Evolutionary conservation across 2,113 vertebrate genomes (phyloP).

Genomic region (Dromaius novaehollandiae): DNA sequence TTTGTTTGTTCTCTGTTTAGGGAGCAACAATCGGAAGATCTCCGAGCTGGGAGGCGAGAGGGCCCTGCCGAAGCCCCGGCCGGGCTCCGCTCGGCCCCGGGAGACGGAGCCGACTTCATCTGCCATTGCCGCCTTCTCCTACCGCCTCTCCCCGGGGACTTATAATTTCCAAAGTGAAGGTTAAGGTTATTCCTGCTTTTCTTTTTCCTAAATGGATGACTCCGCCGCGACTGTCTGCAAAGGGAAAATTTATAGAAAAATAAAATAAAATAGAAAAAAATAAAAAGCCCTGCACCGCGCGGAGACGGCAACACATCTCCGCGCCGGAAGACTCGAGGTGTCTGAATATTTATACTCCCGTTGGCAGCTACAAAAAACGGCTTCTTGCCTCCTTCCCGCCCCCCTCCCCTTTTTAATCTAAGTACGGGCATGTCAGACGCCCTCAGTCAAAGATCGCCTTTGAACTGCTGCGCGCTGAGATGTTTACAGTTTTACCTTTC

Average conservation of each 20-base stretch:
- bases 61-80: not conserved
- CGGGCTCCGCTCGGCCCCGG: not conserved
- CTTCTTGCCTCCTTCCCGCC: constrained; percentile 31
- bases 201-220: constrained; percentile 50
- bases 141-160: constrained; percentile 33
- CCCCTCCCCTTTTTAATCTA: constrained; percentile 47
- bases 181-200: constrained; percentile 48
- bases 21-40: constrained; percentile 13
- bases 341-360: constrained; percentile 54
- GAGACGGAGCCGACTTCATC: constrained; percentile 57
- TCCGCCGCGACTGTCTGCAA: not conserved
- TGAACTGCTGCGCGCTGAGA: constrained; percentile 64
- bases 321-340: constrained; percentile 46
- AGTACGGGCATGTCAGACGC: constrained; percentile 46
- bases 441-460: constrained; percentile 71
- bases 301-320: constrained; percentile 14
- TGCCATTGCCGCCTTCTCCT: constrained; percentile 37
- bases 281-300: not conserved
- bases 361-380: constrained; percentile 51
- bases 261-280: not conserved
- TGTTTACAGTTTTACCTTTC: constrained; percentile 73
- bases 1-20: not conserved
- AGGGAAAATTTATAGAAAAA: constrained; percentile 28
- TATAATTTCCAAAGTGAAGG: constrained; percentile 55
- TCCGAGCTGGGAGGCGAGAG: not conserved